Evolutionary conservation across 2,797 vertebrate genomes (phyloP).

Genomic region (Rhodeus uyekii): DNA sequence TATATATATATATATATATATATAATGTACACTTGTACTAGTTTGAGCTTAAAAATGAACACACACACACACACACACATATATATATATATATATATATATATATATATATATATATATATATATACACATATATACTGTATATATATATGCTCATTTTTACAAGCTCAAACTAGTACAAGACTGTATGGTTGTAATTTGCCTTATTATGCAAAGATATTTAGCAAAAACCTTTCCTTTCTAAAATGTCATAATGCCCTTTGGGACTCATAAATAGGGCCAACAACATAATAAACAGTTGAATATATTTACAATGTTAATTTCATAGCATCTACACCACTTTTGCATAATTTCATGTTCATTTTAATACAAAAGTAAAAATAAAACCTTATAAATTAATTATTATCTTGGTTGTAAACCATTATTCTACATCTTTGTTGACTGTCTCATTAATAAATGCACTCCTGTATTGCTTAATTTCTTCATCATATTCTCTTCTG

Average conservation of each 20-base stretch:
- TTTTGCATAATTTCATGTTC: background rate
- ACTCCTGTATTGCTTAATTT: background rate
- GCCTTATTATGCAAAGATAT: background rate
- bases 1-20: too few species aligned
- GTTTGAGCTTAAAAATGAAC: too few species aligned
- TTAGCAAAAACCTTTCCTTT: background rate
- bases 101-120: too few species aligned
- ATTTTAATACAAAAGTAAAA: background rate
- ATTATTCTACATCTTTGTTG: background rate
- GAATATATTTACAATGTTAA: background rate
- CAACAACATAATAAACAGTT: background rate
- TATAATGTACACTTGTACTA: too few species aligned
- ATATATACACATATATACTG: too few species aligned
- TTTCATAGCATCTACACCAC: background rate
- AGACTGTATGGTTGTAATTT: background rate
- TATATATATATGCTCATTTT: too few species aligned
- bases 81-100: too few species aligned
- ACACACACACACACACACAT: too few species aligned
- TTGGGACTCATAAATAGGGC: background rate
- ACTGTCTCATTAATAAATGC: background rate
- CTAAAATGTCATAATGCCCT: slow-evolving; percentile 12
- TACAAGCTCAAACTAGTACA: background rate
- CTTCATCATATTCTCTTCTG: slow-evolving; percentile 3
- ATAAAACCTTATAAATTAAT: background rate
- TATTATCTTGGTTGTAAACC: background rate